phyloP scores from a whole-genome alignment of 2,797 vertebrate species.

The Acridotheres tristis region DNA sequence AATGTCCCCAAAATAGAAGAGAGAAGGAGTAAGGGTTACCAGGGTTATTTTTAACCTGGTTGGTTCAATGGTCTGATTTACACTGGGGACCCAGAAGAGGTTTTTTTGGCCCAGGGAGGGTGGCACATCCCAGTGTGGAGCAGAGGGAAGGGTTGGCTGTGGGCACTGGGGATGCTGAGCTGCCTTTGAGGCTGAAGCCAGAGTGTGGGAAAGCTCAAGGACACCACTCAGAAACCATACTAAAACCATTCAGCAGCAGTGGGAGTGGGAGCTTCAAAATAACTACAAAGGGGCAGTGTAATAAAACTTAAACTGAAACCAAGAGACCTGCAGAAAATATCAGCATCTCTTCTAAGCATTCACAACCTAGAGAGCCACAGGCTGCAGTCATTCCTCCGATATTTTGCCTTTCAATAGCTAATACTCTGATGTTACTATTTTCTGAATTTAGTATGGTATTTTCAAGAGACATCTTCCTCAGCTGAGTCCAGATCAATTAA shows the following conservation, averaged over 20 bases:
- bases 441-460: not conserved
- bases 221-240: slow-evolving; percentile 42
- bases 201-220: slow-evolving; percentile 24
- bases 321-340: not conserved
- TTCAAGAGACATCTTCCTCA: not conserved
- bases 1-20: slow-evolving; percentile 35
- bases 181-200: slow-evolving; percentile 24
- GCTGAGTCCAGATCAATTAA: not conserved
- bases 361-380: not conserved
- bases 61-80: slow-evolving; percentile 36
- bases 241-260: slow-evolving; percentile 21
- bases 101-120: not conserved
- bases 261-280: not conserved
- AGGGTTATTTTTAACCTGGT: slow-evolving; percentile 42
- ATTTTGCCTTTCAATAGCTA: not conserved
- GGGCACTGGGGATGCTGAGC: not conserved
- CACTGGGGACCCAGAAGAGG: not conserved
- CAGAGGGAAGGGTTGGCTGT: not conserved
- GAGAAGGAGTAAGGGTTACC: slow-evolving; percentile 29
- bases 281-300: slow-evolving; percentile 22
- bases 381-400: not conserved
- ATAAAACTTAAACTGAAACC: not conserved
- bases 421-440: not conserved
- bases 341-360: not conserved
- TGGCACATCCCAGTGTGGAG: not conserved